Conservation (phyloP, 1,140 invertebrate species). For the Dufourea novaeangliae region DNA sequence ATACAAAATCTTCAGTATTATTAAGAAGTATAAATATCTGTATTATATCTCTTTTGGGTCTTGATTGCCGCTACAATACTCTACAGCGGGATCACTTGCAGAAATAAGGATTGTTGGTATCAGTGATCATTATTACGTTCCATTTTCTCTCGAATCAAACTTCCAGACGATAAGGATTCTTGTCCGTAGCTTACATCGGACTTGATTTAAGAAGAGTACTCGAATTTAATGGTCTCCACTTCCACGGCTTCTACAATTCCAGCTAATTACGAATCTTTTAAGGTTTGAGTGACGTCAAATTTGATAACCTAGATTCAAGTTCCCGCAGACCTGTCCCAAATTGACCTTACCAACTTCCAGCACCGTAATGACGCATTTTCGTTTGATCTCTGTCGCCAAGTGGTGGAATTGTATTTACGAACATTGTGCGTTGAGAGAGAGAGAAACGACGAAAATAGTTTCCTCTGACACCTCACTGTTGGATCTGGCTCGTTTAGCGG, state of each 20-base stretch:
- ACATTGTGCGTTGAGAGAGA: too few relatives aligned
- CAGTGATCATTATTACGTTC: not conserved
- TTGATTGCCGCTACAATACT: too few relatives aligned
- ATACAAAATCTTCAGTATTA: too few relatives aligned
- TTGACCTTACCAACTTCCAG: not conserved
- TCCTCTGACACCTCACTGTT: not conserved
- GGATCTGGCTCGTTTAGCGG: not conserved
- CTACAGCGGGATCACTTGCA: too few relatives aligned
- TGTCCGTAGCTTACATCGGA: not conserved
- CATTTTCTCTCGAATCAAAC: not conserved
- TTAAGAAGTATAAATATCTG: too few relatives aligned
- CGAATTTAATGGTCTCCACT: not conserved
- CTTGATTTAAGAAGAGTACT: not conserved
- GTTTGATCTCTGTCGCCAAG: too few relatives aligned
- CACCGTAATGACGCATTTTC: too few relatives aligned
- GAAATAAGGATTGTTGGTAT: too few relatives aligned
- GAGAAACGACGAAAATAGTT: too few relatives aligned
- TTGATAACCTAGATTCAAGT: not conserved
- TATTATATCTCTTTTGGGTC: too few relatives aligned
- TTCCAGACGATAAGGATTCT: not conserved
- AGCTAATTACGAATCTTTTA: slow-evolving; percentile 23
- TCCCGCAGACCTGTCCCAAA: not conserved
- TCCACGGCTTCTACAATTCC: slow-evolving; percentile 1
- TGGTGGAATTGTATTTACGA: too few relatives aligned
- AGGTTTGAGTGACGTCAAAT: slow-evolving; percentile 15